Conservation (phyloP, 2,888 invertebrate genomes). For the Listrodromus nycthemerus region DNA sequence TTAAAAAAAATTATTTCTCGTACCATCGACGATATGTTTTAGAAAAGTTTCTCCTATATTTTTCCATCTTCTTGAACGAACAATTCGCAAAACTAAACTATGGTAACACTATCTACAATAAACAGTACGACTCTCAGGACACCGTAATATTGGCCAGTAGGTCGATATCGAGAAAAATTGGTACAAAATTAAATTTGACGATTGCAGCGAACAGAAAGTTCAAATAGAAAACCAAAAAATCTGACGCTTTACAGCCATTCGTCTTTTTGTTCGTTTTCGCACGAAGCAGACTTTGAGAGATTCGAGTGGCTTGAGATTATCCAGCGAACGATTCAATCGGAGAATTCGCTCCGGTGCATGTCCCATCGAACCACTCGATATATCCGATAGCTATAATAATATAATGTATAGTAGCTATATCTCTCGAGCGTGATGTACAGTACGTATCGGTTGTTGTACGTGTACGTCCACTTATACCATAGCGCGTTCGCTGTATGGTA, state of each 20-base stretch:
- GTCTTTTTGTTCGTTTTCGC: not conserved
- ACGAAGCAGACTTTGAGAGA: not conserved
- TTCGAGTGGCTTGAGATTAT: conserved; percentile 44
- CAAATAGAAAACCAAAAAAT: not conserved
- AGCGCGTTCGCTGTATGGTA: too few relatives aligned
- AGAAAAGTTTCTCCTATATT: too few relatives aligned
- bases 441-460: too few relatives aligned
- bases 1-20: too few relatives aligned
- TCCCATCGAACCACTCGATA: conserved; percentile 50
- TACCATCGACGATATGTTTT: too few relatives aligned
- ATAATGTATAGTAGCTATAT: too few relatives aligned
- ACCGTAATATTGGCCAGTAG: not conserved
- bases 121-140: not conserved
- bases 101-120: too few relatives aligned
- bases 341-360: conserved; percentile 56
- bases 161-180: not conserved
- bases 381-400: too few relatives aligned
- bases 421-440: too few relatives aligned
- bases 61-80: not conserved
- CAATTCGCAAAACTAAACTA: not conserved
- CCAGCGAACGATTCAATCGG: conserved; percentile 66
- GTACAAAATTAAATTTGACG: not conserved
- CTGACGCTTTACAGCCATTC: not conserved
- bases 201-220: not conserved
- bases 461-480: too few relatives aligned